Conservation (phyloP, 2,888 invertebrate genomes). For the Drosophila percnosoma region DNA sequence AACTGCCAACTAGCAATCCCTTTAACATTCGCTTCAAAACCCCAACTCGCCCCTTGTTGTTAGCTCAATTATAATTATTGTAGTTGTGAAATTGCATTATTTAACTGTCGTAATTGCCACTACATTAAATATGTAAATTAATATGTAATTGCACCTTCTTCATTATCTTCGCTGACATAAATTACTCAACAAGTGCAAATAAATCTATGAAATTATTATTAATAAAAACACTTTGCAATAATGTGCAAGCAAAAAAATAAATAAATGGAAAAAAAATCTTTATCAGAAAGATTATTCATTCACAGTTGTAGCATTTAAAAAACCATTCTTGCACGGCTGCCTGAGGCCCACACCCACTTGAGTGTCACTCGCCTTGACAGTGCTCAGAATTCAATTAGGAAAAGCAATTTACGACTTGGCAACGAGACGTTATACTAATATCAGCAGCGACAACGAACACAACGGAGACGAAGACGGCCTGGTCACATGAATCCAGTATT, state of each 20-base stretch:
- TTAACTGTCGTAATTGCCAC: conserved; percentile 68
- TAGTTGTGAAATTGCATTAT: conserved; percentile 70
- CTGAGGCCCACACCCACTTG: conserved; percentile 50
- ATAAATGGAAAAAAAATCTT: neutral
- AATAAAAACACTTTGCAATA: conserved; percentile 6
- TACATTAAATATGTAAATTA: conserved; percentile 60
- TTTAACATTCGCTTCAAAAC: conserved; percentile 3
- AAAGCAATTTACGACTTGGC: conserved; percentile 75
- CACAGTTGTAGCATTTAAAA: conserved; percentile 14
- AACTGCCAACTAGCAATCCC: conserved; percentile 18
- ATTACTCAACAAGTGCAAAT: conserved; percentile 22
- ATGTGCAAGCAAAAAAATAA: neutral
- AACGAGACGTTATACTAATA: conserved; percentile 74
- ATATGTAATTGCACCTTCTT: conserved; percentile 20
- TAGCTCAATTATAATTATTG: conserved; percentile 71
- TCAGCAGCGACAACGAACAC: conserved; percentile 43
- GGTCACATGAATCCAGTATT: conserved; percentile 18
- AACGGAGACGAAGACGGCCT: conserved; percentile 14
- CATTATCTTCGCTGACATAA: conserved; percentile 18
- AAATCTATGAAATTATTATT: conserved; percentile 2
- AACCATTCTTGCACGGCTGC: conserved; percentile 39
- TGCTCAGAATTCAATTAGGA: conserved; percentile 78
- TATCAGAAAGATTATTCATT: conserved; percentile 14
- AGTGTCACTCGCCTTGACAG: conserved; percentile 66
- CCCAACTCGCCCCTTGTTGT: conserved; percentile 12